Evolutionary conservation across 2,888 invertebrate genomes (phyloP), one percentile per base, ranked within the genome.

Genomic region (Willowsia nigromaculata): DNA sequence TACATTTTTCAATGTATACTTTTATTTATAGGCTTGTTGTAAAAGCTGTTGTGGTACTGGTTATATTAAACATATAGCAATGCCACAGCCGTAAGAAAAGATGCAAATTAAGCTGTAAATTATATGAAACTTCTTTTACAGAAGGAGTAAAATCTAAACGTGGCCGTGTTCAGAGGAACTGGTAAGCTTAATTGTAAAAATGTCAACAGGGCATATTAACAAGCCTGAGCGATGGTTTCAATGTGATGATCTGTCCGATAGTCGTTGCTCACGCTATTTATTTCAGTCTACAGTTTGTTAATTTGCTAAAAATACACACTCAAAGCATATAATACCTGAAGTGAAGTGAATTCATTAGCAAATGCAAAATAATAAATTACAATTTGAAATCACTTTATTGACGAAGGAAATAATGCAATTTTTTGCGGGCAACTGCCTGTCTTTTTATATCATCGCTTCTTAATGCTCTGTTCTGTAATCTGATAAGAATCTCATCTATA

Each of bases 21-120:
- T 43, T 71, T 71, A 71, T 71, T 71, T 71, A 71, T 71, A 71
- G 71, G 25, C 43, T 43, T 43, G 68, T 18, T 68, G 43, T 71
- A 71, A 43, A 25, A 25, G 65, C 50, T 15, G 25, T n/a, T 62
- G 37, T 68, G 7, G 15, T 50, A 30, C 37, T 37, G 71, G 22
- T 71, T 71, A 18, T 71, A 40, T 43, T 40, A 40, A 25, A 3
- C 18, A 30, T 13, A 30, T 62, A 62, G 25, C 9, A 13, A n/a
- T n/a, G n/a, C n/a, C 33, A 43, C 25, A 71, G 43, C 25, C 43
- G 71, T 71, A 43, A 71, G 43, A 71, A 71, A 40, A 71, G 71
- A 71, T 71, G 71, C 71, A 71, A 78, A 78, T 78, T 78, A 56
- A 78, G 78, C 53, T 78, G 78, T 78, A 78, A 78, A 78, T 78